Evolutionary conservation across 2,888 invertebrate genomes (phyloP).

Genomic region (Lamellibrachia columna): DNA sequence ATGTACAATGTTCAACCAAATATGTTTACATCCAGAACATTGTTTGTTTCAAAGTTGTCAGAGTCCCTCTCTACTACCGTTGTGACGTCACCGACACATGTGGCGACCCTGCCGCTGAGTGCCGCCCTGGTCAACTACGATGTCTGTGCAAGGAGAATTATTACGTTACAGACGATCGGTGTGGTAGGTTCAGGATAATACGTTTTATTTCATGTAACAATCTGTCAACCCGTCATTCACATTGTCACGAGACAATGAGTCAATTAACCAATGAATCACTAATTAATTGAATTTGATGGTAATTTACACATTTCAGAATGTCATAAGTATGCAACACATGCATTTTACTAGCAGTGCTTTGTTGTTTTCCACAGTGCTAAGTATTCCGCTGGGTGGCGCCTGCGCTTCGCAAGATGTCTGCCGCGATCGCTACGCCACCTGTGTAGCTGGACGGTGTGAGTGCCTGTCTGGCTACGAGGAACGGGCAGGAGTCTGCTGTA

Average conservation of each 20-base stretch:
- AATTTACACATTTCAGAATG: not conserved
- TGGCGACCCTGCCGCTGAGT: conserved; percentile 34
- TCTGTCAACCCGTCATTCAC: not conserved
- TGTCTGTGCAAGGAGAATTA: conserved; percentile 33
- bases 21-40: not conserved
- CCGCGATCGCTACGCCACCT: conserved; percentile 24
- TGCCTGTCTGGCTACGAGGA: conserved; percentile 21
- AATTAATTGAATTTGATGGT: not conserved
- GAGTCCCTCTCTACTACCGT: conserved; percentile 22
- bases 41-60: not conserved
- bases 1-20: not conserved
- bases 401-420: conserved; percentile 34
- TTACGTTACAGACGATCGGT: conserved; percentile 29
- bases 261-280: not conserved
- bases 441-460: conserved; percentile 23
- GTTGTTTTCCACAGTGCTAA: conserved; percentile 29
- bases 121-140: conserved; percentile 30
- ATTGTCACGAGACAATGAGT: no score
- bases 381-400: conserved; percentile 34
- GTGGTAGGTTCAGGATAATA: conserved; percentile 31
- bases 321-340: not conserved
- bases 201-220: not conserved
- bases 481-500: conserved; percentile 23
- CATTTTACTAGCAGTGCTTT: not conserved
- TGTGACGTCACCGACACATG: conserved; percentile 22